Conservation (phyloP, 2,797 vertebrate species). For the Orientallactaga sibirica region DNA sequence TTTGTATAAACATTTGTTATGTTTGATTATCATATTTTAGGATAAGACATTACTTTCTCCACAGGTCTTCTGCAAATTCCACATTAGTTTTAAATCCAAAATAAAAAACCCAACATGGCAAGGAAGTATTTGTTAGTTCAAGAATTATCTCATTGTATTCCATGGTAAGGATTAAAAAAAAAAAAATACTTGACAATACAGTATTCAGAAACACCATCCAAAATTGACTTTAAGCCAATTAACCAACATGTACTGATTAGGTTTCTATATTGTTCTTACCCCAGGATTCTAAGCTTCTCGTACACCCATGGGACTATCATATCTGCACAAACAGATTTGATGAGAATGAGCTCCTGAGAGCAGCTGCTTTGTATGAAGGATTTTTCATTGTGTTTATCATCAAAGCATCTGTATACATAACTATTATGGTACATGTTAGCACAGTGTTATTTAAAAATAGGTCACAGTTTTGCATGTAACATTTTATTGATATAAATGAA, state of each 20-base stretch:
- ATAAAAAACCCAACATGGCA: background rate
- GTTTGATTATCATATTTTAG: background rate
- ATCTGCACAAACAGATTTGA: background rate
- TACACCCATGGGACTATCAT: background rate
- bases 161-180: background rate
- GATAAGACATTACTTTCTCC: background rate
- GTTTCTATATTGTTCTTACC: background rate
- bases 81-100: background rate
- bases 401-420: background rate
- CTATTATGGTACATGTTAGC: background rate
- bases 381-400: background rate
- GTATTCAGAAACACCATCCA: background rate
- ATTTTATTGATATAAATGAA: constrained; percentile 19
- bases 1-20: background rate
- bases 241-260: background rate
- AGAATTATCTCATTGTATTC: background rate
- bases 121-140: background rate
- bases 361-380: background rate
- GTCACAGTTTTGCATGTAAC: background rate
- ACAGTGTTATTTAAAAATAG: background rate
- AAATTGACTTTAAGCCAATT: background rate
- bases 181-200: background rate
- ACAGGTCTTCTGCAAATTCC: background rate
- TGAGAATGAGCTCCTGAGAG: background rate
- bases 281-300: background rate